phyloP scores from a whole-genome alignment of 1,140 invertebrate genomes.

The Zaprionus vittiger region DNA sequence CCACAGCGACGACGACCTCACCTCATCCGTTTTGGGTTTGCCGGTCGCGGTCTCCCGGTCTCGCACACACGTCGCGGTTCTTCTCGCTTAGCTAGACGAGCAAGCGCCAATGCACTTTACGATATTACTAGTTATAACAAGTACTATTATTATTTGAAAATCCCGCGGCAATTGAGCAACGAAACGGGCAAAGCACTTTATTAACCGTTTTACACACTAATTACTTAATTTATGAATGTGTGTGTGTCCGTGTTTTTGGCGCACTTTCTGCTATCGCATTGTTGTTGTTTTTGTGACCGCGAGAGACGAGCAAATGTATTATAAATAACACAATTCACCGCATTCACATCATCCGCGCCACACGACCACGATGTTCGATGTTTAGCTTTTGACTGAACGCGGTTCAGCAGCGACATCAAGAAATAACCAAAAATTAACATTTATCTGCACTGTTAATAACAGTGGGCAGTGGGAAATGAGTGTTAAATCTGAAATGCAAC shows the following conservation, averaged over 20 bases:
- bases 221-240: slow-evolving; percentile 16
- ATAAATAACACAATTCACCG: background rate
- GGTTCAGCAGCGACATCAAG: background rate
- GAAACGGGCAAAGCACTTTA: slow-evolving; percentile 7
- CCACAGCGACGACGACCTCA: slow-evolving; percentile 19
- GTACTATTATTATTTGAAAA: slow-evolving; percentile 31
- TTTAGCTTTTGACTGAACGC: slow-evolving; percentile 30
- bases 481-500: background rate
- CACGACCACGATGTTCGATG: slow-evolving; percentile 23
- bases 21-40: slow-evolving; percentile 24
- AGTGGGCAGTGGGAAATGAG: background rate
- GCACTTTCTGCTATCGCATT: slow-evolving; percentile 28
- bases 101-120: slow-evolving; percentile 41
- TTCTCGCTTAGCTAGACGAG: slow-evolving; percentile 20
- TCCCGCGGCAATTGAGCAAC: slow-evolving; percentile 29
- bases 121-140: slow-evolving; percentile 25
- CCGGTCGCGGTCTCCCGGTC: slow-evolving; percentile 20
- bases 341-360: background rate
- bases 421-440: slow-evolving; percentile 13
- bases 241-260: slow-evolving; percentile 25
- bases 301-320: slow-evolving; percentile 23
- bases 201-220: slow-evolving; percentile 37
- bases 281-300: slow-evolving; percentile 21
- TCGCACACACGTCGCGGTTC: slow-evolving; percentile 28
- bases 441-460: slow-evolving; percentile 13